Conservation (phyloP, 2,797 vertebrate species). For the Enoplosus armatus region DNA sequence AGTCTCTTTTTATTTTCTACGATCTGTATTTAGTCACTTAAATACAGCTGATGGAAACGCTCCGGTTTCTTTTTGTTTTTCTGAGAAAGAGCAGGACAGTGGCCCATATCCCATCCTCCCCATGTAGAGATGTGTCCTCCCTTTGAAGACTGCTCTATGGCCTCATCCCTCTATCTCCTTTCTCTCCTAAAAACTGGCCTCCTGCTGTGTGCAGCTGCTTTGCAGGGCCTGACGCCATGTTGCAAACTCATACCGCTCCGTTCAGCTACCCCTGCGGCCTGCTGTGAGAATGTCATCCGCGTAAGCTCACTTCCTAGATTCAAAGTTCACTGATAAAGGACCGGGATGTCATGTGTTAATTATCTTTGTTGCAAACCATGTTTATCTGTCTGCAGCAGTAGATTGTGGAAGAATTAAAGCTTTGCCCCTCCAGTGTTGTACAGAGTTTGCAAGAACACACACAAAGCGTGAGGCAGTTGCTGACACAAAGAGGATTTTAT, state of each 20-base stretch:
- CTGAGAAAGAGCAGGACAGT: neutral
- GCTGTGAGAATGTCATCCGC: conserved; percentile 68
- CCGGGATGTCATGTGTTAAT: conserved; percentile 68
- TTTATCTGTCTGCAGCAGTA: conserved; percentile 51
- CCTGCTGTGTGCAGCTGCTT: conserved; percentile 88
- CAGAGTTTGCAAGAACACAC: conserved; percentile 40
- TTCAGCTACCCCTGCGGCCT: conserved; percentile 55
- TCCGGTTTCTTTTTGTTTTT: neutral
- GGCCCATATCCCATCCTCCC: conserved; percentile 9
- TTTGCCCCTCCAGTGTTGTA: neutral
- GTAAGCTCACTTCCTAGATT: conserved; percentile 74
- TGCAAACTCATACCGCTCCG: conserved; percentile 73
- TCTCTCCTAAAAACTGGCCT: conserved; percentile 66
- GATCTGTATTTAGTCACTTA: conserved; percentile 1
- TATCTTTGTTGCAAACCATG: conserved; percentile 40
- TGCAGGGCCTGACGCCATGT: conserved; percentile 74
- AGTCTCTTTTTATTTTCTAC: neutral
- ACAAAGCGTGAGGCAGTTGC: conserved; percentile 31
- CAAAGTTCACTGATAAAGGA: conserved; percentile 71
- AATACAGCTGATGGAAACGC: conserved; percentile 25
- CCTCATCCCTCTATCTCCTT: conserved; percentile 52
- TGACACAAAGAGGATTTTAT: conserved; percentile 54
- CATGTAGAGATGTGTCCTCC: conserved; percentile 13
- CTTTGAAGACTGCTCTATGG: conserved; percentile 49
- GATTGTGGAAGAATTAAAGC: conserved; percentile 20